Percentiles rank a stretch among this genome's conserved stretches.
Evolutionary conservation across 2,888 invertebrate species (phyloP).

Genomic region (Drosophila suboccidentalis): DNA sequence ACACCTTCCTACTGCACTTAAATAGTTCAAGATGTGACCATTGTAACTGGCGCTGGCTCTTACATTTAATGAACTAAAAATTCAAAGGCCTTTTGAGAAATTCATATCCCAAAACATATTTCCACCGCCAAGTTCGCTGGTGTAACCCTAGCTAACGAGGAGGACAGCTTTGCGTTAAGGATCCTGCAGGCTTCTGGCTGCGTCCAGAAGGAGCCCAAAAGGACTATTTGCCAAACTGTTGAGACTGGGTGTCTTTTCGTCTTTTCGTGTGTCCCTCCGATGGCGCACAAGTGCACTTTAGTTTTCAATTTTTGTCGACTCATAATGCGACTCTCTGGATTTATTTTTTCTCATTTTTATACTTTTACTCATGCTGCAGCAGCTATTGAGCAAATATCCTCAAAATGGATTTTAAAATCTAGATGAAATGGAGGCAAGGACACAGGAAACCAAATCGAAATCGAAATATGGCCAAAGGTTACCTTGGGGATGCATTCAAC

Average conservation of each 20-base stretch:
- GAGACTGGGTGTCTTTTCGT: conserved; percentile 31
- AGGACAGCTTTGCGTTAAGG: conserved; percentile 18
- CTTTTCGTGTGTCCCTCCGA: conserved; percentile 29
- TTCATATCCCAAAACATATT: conserved; percentile 58
- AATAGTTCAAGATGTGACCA: conserved; percentile 14
- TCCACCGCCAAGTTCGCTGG: conserved; percentile 25
- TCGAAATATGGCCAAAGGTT: conserved; percentile 63
- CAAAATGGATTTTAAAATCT: conserved; percentile 69
- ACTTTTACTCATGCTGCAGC: conserved; percentile 16
- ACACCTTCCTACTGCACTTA: background rate
- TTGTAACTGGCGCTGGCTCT: conserved; percentile 17
- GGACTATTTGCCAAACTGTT: conserved; percentile 27
- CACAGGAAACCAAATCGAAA: conserved; percentile 46
- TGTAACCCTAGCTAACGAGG: conserved; percentile 37
- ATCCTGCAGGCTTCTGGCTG: conserved; percentile 11
- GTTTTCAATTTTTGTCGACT: conserved; percentile 74
- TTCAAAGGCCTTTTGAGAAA: conserved; percentile 43
- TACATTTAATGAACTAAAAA: conserved; percentile 59
- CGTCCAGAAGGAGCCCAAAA: conserved; percentile 15
- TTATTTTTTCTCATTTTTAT: conserved; percentile 19
- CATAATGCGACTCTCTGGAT: conserved; percentile 68
- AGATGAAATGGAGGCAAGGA: conserved; percentile 7
- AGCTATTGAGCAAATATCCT: conserved; percentile 62
- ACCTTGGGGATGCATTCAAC: conserved; percentile 73
- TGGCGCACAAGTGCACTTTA: conserved; percentile 71